Conservation (phyloP, 2,888 invertebrate species). For the Pristionchus japonicus region DNA sequence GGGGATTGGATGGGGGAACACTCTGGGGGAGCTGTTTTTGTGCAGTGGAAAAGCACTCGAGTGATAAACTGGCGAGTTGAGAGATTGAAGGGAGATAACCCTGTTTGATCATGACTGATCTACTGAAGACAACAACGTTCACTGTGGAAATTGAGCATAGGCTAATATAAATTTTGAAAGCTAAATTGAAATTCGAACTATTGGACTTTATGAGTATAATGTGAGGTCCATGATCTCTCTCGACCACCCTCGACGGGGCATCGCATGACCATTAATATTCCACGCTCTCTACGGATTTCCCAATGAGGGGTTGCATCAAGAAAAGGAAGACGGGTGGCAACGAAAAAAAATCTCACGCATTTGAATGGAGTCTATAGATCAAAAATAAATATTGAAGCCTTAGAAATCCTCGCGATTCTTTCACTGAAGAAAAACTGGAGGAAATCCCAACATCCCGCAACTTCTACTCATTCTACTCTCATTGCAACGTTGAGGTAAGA, state of each 20-base stretch:
- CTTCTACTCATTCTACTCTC: not conserved
- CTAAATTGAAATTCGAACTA: not conserved
- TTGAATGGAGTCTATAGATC: no score
- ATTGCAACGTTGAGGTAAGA: not conserved
- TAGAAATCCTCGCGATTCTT: no score
- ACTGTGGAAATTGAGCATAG: not conserved
- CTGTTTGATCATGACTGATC: not conserved
- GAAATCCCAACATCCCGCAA: not conserved
- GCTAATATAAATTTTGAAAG: not conserved
- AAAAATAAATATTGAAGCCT: not conserved
- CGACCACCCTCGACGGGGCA: not conserved
- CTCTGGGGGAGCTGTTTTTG: not conserved
- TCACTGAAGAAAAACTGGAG: no score
- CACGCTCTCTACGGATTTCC: not conserved
- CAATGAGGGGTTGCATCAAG: not conserved
- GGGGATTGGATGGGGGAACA: not conserved
- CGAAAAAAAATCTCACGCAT: not conserved
- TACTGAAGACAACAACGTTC: not conserved
- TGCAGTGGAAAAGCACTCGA: slow-evolving; percentile 29
- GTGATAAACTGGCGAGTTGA: slow-evolving; percentile 5
- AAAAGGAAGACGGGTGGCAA: not conserved
- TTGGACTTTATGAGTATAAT: no score
- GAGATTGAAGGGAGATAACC: not conserved
- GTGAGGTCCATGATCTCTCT: not conserved
- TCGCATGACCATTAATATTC: slow-evolving; percentile 27